Percentiles rank a stretch among this genome's conserved stretches.
Evolutionary conservation across 1,140 invertebrate species (phyloP).

Genomic region (Onthophagus taurus): DNA sequence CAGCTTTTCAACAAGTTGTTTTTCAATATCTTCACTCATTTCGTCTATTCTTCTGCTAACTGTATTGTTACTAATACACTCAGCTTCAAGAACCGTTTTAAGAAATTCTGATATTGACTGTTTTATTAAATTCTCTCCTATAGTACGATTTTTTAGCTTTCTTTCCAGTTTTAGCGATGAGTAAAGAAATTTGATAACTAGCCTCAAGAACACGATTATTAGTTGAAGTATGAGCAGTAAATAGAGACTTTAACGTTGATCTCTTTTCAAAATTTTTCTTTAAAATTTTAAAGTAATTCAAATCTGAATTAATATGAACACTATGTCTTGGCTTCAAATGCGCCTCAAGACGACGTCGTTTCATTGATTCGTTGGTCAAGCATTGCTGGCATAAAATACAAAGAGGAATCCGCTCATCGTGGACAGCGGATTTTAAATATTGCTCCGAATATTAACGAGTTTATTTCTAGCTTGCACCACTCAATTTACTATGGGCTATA

Average conservation of each 20-base stretch:
- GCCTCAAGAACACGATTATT: too few relatives aligned
- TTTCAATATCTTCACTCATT: too few relatives aligned
- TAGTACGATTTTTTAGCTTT: slow-evolving; percentile 15
- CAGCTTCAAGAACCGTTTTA: slow-evolving; percentile 24
- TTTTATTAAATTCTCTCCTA: slow-evolving; percentile 18
- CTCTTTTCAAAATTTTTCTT: slow-evolving; percentile 17
- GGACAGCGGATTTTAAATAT: slow-evolving; percentile 22
- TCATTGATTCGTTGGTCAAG: slow-evolving; percentile 20
- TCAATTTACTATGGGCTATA: neutral
- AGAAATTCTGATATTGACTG: slow-evolving; percentile 21
- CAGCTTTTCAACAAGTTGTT: slow-evolving; percentile 24
- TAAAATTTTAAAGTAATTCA: slow-evolving; percentile 19
- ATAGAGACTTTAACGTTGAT: slow-evolving; percentile 19
- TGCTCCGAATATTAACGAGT: slow-evolving; percentile 19
- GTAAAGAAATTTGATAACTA: slow-evolving; percentile 19
- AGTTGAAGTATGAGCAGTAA: slow-evolving; percentile 20
- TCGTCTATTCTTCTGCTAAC: too few relatives aligned
- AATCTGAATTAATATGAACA: too few relatives aligned
- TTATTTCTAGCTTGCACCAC: neutral
- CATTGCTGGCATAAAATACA: slow-evolving; percentile 23
- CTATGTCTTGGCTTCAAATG: slow-evolving; percentile 10
- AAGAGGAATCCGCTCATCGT: slow-evolving; percentile 18
- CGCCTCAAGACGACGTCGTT: slow-evolving; percentile 16
- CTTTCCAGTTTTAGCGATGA: too few relatives aligned
- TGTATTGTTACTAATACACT: slow-evolving; percentile 27